Evolutionary conservation across 2,113 vertebrate genomes (phyloP), one percentile per base, ranked within the genome.

Genomic region (Xiphias gladius): DNA sequence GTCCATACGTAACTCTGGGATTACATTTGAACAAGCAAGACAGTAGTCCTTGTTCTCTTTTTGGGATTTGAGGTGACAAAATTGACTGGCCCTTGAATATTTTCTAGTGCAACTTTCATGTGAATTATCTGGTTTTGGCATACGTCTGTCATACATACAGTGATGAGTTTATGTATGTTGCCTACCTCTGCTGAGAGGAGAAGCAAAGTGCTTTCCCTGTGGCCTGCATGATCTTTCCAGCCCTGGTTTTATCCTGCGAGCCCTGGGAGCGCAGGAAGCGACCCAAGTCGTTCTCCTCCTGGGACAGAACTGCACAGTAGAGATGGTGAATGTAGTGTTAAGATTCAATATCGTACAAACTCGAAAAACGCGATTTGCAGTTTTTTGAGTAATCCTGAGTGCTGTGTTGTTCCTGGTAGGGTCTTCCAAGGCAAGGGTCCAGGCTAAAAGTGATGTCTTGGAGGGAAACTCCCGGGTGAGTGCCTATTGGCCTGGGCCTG

Each of bases 141-240:
- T 11, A 28, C 28, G 32, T 22, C 30, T 39, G 37, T 54, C 52
- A 54, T 26, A 12, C n/a, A 26, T 26, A 57, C 9, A 28, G 19
- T 28, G 26, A 48, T 26, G 11, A 6, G 20, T 57, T 24, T 17
- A 4, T 20, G 19, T 0, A 5, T 41, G 26, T 22, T 22, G 43
- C 85, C 43, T 91, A 99, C 98, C 98, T 97, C 93, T 99, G 98
- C 88, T 99, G 98, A 74, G 98, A 99, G 81, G 98, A 99, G 94
- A 99, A 98, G 92, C 98, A 99, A 77, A 99, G 97, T 0, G 98
- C 97, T 91, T 99, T 99, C 74, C 98, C 98, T 0, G 98, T 97
- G 9, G 98, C 98, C 93, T 99, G 97, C 98, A 99, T 99, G 95
- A 99, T 99, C 93, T 99, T 99, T 78, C 98, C 98, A 16, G 98